Conservation (phyloP, 1,140 invertebrate species). For the Hycleus cichorii region DNA sequence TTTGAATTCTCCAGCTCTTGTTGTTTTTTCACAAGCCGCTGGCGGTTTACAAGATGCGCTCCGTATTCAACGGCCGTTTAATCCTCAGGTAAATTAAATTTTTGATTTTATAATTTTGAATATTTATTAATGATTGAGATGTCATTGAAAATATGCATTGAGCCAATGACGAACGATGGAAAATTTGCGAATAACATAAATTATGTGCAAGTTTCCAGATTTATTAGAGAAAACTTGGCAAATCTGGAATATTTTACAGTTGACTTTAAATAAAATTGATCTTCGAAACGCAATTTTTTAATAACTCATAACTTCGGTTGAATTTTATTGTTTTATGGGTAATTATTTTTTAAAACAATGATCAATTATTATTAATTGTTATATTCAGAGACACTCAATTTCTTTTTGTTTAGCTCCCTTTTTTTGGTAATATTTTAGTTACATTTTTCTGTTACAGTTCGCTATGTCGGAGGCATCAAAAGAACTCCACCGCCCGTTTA, state of each 20-base stretch:
- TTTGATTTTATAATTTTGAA: not conserved
- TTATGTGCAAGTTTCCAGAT: no score
- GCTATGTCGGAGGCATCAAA: constrained; percentile 38
- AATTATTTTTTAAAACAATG: constrained; percentile 3
- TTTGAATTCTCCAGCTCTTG: constrained; percentile 68
- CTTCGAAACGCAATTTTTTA: no score
- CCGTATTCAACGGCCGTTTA: constrained; percentile 66
- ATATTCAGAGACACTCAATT: not conserved
- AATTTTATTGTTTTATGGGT: constrained; percentile 3
- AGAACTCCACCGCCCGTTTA: constrained; percentile 41
- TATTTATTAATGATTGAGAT: constrained; percentile 1
- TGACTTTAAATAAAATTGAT: no score
- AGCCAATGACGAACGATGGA: constrained; percentile 7
- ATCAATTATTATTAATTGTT: constrained; percentile 1
- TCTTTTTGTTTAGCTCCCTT: not conserved
- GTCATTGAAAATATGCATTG: constrained; percentile 14
- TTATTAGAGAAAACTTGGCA: no score
- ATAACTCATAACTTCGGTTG: not conserved
- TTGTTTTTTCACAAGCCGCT: constrained; percentile 71
- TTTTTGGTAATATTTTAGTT: constrained; percentile 24
- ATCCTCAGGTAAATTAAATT: constrained; percentile 49
- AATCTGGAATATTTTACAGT: no score
- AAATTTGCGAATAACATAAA: not conserved
- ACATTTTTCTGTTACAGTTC: constrained; percentile 32
- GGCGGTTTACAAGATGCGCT: constrained; percentile 65